Conservation (phyloP, 2,888 invertebrate genomes). For the Rhingia rostrata region DNA sequence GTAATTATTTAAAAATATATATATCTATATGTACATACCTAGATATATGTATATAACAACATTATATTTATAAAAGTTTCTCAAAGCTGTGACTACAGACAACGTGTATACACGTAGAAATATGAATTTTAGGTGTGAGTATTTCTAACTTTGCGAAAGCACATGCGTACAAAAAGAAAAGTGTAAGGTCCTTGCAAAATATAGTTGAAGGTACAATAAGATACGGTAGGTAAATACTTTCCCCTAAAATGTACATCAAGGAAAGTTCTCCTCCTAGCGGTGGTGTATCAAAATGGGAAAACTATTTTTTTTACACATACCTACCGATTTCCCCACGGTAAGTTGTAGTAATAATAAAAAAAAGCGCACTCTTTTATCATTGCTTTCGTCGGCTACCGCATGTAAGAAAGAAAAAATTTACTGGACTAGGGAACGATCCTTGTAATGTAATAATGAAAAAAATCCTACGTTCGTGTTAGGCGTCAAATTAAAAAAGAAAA, state of each 20-base stretch:
- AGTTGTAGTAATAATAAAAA: too few relatives aligned
- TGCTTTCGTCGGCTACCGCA: too few relatives aligned
- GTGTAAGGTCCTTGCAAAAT: constrained; percentile 49
- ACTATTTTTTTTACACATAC: constrained; percentile 24
- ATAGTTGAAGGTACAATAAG: neutral
- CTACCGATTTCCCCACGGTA: too few relatives aligned
- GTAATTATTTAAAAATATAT: neutral
- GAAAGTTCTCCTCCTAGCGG: constrained; percentile 7
- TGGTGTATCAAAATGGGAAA: constrained; percentile 21
- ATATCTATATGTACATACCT: neutral
- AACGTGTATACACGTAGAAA: neutral
- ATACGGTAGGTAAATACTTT: constrained; percentile 41
- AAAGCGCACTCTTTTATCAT: too few relatives aligned
- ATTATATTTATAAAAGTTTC: neutral
- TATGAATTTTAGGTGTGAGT: constrained; percentile 11
- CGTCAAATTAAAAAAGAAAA: too few relatives aligned
- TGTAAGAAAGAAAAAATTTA: too few relatives aligned
- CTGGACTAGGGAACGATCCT: too few relatives aligned
- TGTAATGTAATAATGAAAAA: too few relatives aligned
- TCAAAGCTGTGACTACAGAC: neutral
- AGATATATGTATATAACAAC: neutral
- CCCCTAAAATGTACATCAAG: constrained; percentile 38
- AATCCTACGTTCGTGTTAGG: too few relatives aligned
- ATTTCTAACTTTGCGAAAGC: constrained; percentile 20
- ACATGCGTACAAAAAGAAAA: constrained; percentile 57